Base-by-base conservation (phyloP, 2,888 invertebrate genomes). In the Germaria angustata region DNA sequence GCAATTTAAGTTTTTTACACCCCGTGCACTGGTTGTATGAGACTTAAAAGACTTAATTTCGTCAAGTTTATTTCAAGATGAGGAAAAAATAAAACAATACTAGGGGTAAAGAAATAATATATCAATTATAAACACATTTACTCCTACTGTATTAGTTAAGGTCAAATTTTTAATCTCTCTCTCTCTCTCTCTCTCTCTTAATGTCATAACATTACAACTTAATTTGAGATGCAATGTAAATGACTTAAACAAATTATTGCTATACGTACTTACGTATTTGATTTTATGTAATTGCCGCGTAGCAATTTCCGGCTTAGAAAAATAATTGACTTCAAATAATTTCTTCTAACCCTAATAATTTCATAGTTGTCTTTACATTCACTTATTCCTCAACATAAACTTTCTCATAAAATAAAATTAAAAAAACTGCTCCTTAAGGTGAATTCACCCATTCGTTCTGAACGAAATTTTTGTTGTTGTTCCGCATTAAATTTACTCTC, bases 241-340 rank as follows among this genome's bases (percentile, higher is more conserved):
- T 15, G n/a, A 1, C 15, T 32, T 53, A n/a, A 53, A 32, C 5
- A 22, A 57, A 55, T 32, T 34, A 39, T 36, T 53, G 7, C 15
- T 49, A 6, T n/a, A 53, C 6, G 8, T 13, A 49, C 7, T 1
- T 28, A 22, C n/a, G n/a, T n/a, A n/a, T n/a, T 28, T 28, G 28
- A n/a, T 36, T 36, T 1, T 1, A 7, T 59, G 8, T n/a, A 22
- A 41, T 24, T 59, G n/a, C 59, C 15, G 36, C 36, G 13, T 9
- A 59, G n/a, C 9, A 39, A 69, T 55, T 69, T 69, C 44, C 44
- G 69, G 13, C 24, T 34, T 32, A 32, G 1, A 36, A n/a, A 20
- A 44, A 1, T 13, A 53, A 53, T 28, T 55, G n/a, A 22, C 32
- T 6, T 32, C 0, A 20, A 1, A 36, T 49, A n/a, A 22, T n/a